These are phyloP conservation scores for Octopus sinensis DNA, from an alignment of 1,140 invertebrate genomes.

Conservation along the genomic window DNA sequence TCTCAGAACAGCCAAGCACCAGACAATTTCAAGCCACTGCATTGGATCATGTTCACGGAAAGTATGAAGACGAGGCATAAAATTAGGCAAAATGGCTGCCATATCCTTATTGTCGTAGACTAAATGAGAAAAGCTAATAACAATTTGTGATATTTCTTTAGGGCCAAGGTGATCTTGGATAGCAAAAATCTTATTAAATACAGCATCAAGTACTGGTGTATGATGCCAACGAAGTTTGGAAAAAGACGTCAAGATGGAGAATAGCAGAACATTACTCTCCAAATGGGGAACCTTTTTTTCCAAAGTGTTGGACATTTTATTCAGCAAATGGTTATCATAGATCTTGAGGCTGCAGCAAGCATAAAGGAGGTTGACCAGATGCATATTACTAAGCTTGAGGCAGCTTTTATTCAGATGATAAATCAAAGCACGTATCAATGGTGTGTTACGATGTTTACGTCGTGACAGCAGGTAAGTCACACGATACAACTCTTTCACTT, in stretches of 20 bases:
- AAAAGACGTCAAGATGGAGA: constrained; percentile 17
- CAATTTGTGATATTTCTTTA: constrained; percentile 6
- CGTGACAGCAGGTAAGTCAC: constrained; percentile 19
- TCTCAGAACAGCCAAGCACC: constrained; percentile 10
- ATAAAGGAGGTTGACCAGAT: constrained; percentile 18
- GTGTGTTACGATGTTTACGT: constrained; percentile 16
- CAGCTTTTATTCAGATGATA: constrained; percentile 17
- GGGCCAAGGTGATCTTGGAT: constrained; percentile 2
- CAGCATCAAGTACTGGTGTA: constrained; percentile 7
- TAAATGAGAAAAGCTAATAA: constrained; percentile 14
- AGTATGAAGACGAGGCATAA: not conserved
- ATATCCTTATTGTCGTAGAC: constrained; percentile 4
- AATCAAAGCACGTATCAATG: constrained; percentile 16
- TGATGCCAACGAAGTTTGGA: constrained; percentile 18
- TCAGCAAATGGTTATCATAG: constrained; percentile 14
- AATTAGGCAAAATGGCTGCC: not conserved
- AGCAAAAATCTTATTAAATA: not conserved
- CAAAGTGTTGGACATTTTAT: constrained; percentile 14
- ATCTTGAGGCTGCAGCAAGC: constrained; percentile 19
- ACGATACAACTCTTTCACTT: constrained; percentile 18
- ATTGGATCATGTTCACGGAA: not conserved
- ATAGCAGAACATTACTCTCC: constrained; percentile 6
- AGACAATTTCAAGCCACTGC: constrained; percentile 15
- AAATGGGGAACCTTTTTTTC: not conserved
- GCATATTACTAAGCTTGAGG: constrained; percentile 12